phyloP scores from a whole-genome alignment of 2,797 vertebrate genomes.

The Onychomys torridus region DNA sequence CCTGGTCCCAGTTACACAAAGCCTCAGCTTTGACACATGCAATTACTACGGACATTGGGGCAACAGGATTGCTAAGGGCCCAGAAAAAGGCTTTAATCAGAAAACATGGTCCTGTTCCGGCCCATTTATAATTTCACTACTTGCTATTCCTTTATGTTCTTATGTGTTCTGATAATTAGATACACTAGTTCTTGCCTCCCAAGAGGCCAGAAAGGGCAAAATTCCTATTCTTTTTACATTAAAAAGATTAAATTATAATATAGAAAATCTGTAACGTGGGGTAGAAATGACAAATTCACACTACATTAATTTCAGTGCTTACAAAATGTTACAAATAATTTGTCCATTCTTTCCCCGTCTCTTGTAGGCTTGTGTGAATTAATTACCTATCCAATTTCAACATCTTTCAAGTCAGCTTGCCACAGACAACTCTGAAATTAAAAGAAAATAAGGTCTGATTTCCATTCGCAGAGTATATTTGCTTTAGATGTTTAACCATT shows the following conservation, averaged over 20 bases:
- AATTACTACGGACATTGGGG: conserved; percentile 91
- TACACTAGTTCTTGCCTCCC: conserved; percentile 87
- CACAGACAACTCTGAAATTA: conserved; percentile 68
- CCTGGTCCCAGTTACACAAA: conserved; percentile 89
- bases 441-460: conserved; percentile 66
- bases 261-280: conserved; percentile 86
- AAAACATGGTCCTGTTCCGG: conserved; percentile 89
- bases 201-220: conserved; percentile 87
- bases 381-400: conserved; percentile 84
- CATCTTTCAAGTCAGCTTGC: conserved; percentile 67
- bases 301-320: conserved; percentile 88
- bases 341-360: conserved; percentile 60
- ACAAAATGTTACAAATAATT: conserved; percentile 88
- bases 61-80: conserved; percentile 91
- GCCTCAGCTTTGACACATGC: conserved; percentile 92
- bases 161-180: conserved; percentile 90
- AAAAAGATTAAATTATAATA: conserved; percentile 90
- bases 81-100: conserved; percentile 92
- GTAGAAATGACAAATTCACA: conserved; percentile 87
- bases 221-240: conserved; percentile 88
- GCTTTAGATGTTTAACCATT: conserved; percentile 59
- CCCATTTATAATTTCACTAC: conserved; percentile 90
- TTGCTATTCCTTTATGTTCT: conserved; percentile 90
- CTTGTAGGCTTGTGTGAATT: conserved; percentile 81
- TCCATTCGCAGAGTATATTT: background rate